Percentiles rank a stretch among this genome's conserved stretches.
These are phyloP conservation scores for Holcopasites calliopsidis DNA, from an alignment of 1,140 invertebrate genomes.

Conservation along the genomic window DNA sequence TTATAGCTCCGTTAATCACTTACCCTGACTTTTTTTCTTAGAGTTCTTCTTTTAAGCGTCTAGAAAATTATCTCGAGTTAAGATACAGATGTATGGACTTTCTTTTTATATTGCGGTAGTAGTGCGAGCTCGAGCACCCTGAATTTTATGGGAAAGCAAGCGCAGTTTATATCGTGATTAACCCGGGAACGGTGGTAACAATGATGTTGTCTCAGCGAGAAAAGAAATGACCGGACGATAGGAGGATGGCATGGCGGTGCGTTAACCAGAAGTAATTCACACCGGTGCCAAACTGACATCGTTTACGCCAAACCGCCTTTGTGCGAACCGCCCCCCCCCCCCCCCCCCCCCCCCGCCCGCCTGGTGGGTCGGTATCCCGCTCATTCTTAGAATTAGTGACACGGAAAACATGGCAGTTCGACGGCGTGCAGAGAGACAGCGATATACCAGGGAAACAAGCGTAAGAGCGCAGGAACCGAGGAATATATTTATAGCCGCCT, in stretches of 20 bases:
- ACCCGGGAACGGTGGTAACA: too few species aligned
- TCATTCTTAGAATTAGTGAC: conserved; percentile 56
- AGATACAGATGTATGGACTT: too few species aligned
- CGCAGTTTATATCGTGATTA: too few species aligned
- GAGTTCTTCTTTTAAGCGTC: too few species aligned
- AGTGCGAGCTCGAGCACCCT: too few species aligned
- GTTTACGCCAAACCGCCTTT: conserved; percentile 27
- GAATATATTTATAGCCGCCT: conserved; percentile 78
- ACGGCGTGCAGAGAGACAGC: conserved; percentile 50
- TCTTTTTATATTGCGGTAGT: too few species aligned
- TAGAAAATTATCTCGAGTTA: too few species aligned
- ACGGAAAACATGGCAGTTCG: conserved; percentile 62
- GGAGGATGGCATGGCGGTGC: background rate
- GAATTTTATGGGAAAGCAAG: too few species aligned
- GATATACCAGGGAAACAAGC: conserved; percentile 69
- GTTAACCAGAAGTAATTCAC: conserved; percentile 39
- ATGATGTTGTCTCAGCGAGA: background rate
- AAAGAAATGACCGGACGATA: background rate
- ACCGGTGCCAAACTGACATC: conserved; percentile 34
- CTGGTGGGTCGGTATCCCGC: background rate
- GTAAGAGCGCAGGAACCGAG: conserved; percentile 67
- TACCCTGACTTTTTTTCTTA: too few species aligned
- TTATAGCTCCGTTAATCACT: too few species aligned
- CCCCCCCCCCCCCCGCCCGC: background rate
- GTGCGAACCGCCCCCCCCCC: conserved; percentile 7